These are phyloP conservation scores for Eulemur rubriventer DNA, from an alignment of 2,797 vertebrate species.

Conservation along the genomic window DNA sequence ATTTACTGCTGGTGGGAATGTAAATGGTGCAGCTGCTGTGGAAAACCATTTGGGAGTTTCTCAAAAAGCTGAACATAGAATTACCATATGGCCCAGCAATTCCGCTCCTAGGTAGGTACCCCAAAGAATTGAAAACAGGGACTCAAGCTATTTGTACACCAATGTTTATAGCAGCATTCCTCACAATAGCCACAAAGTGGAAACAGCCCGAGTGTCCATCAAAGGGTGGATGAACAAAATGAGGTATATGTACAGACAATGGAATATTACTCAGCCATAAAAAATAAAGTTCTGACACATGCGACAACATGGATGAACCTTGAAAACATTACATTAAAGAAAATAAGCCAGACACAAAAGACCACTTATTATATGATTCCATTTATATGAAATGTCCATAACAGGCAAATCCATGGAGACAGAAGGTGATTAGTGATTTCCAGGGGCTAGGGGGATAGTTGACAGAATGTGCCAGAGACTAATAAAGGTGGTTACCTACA, in stretches of 20 bases:
- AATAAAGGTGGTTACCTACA: neutral
- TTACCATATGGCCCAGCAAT: neutral
- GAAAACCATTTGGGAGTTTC: neutral
- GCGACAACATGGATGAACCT: neutral
- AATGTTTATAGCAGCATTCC: neutral
- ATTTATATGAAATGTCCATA: too few relatives aligned
- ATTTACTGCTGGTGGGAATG: too few relatives aligned
- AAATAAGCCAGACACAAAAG: neutral
- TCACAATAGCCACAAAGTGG: neutral
- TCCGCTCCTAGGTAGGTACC: too few relatives aligned
- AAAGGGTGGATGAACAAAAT: neutral
- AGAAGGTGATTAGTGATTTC: neutral
- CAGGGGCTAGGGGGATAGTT: neutral
- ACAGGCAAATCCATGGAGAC: too few relatives aligned
- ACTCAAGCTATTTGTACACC: too few relatives aligned
- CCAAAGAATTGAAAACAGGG: neutral
- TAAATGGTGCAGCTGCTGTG: neutral
- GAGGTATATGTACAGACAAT: neutral
- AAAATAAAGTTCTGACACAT: neutral
- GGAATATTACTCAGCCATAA: neutral
- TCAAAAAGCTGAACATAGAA: neutral
- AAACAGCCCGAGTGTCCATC: neutral
- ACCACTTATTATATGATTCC: too few relatives aligned
- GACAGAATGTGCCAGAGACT: neutral
- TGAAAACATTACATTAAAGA: neutral